phyloP scores from a whole-genome alignment of 2,888 invertebrate species.

The Sycophila texana region DNA sequence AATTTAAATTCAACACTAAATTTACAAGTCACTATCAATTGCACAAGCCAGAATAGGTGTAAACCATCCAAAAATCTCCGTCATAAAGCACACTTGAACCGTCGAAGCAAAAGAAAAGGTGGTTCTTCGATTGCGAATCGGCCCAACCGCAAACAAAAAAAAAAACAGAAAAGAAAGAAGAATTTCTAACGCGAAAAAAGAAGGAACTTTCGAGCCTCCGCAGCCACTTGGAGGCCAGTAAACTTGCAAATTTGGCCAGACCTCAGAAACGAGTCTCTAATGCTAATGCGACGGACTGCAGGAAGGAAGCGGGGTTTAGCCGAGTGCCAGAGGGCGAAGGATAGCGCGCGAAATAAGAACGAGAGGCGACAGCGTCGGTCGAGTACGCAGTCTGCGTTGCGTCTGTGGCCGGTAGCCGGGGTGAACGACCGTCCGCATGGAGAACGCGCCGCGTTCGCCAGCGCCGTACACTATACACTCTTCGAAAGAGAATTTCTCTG shows the following conservation, averaged over 20 bases:
- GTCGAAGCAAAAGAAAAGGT: no score
- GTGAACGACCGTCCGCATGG: conserved; percentile 70
- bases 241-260: background rate
- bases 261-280: conserved; percentile 16
- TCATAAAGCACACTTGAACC: no score
- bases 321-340: background rate
- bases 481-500: conserved; percentile 58
- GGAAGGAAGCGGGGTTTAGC: background rate
- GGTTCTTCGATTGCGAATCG: no score
- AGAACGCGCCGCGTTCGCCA: conserved; percentile 62
- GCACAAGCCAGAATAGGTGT: no score
- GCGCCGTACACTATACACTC: conserved; percentile 18
- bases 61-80: no score
- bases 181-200: no score
- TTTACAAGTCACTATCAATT: no score
- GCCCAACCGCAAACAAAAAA: no score
- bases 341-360: conserved; percentile 26
- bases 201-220: no score
- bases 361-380: conserved; percentile 9
- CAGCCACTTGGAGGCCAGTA: background rate
- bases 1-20: no score
- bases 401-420: conserved; percentile 66
- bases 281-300: background rate
- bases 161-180: no score
- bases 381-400: conserved; percentile 65